These are phyloP conservation scores for Sanderia malayensis DNA, from an alignment of 30 jellyfish, hydroid and myxozoan genomes.

Conservation along the genomic window DNA sequence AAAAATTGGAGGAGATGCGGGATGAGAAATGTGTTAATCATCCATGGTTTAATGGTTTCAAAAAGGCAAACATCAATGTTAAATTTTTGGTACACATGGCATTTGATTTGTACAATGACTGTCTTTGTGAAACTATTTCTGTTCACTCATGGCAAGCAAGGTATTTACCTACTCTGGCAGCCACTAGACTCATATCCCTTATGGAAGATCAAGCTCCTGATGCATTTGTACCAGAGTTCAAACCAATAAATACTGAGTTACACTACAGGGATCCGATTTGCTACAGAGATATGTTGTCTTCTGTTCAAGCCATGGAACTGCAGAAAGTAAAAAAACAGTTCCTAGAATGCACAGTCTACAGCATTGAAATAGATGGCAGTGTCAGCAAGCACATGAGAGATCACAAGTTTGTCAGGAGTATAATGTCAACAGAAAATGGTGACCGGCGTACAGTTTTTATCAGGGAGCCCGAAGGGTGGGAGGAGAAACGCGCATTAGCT, in stretches of 20 bases:
- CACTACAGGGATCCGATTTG: conserved; percentile 41
- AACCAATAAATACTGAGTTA: conserved; percentile 36
- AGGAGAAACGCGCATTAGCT: too few relatives aligned
- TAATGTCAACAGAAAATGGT: conserved; percentile 17
- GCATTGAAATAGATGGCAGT: conserved; percentile 22
- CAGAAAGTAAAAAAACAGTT: conserved; percentile 16
- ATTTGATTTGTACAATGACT: conserved; percentile 30
- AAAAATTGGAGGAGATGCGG: too few relatives aligned
- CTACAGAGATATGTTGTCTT: conserved; percentile 31
- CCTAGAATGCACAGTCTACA: conserved; percentile 11
- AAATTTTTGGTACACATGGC: conserved; percentile 18
- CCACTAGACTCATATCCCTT: conserved; percentile 34
- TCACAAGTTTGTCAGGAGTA: conserved; percentile 44
- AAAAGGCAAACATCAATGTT: background rate
- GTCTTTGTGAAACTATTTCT: conserved; percentile 20
- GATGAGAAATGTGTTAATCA: too few relatives aligned
- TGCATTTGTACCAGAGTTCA: conserved; percentile 44
- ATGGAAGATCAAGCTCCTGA: conserved; percentile 38
- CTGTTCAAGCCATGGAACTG: conserved; percentile 38
- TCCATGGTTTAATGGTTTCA: too few relatives aligned
- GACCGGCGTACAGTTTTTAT: conserved; percentile 5
- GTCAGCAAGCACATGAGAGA: conserved; percentile 20
- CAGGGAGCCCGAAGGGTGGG: too few relatives aligned
- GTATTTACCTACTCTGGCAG: conserved; percentile 22
- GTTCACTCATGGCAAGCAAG: conserved; percentile 42